These are phyloP conservation scores for Myanophis thanlyinensis DNA, from an alignment of 2,113 vertebrate genomes.

Conservation along the genomic window DNA sequence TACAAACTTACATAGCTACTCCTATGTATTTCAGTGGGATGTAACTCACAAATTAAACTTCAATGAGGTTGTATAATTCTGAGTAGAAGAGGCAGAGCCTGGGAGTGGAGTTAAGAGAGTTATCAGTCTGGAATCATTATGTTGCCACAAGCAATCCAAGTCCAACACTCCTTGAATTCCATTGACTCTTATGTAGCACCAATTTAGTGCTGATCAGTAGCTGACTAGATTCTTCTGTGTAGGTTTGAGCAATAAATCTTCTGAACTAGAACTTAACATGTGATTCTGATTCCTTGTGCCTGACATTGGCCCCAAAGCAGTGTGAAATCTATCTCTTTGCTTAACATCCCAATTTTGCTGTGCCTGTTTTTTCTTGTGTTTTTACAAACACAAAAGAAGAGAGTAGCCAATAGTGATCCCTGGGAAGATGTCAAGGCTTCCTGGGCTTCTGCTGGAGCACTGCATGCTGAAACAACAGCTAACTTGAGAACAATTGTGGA, in stretches of 20 bases:
- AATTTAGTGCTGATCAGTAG: background rate
- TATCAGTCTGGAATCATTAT: background rate
- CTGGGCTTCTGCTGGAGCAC: background rate
- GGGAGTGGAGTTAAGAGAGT: background rate
- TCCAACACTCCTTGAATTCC: background rate
- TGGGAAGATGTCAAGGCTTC: background rate
- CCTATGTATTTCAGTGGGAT: background rate
- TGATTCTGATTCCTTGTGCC: background rate
- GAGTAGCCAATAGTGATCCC: background rate
- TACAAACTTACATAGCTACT: background rate
- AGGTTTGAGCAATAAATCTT: background rate
- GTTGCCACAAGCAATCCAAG: background rate
- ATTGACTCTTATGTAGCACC: background rate
- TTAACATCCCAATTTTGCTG: background rate
- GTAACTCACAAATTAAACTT: background rate
- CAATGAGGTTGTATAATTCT: background rate
- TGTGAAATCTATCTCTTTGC: background rate
- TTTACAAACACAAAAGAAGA: background rate
- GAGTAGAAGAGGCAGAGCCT: background rate
- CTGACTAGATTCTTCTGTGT: background rate
- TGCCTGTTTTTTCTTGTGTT: background rate
- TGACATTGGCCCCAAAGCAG: background rate
- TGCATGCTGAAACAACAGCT: background rate
- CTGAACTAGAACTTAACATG: background rate
- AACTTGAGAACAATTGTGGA: background rate